These are phyloP conservation scores for Hartigia nigra DNA, from an alignment of 2,888 invertebrate species.

Conservation along the genomic window DNA sequence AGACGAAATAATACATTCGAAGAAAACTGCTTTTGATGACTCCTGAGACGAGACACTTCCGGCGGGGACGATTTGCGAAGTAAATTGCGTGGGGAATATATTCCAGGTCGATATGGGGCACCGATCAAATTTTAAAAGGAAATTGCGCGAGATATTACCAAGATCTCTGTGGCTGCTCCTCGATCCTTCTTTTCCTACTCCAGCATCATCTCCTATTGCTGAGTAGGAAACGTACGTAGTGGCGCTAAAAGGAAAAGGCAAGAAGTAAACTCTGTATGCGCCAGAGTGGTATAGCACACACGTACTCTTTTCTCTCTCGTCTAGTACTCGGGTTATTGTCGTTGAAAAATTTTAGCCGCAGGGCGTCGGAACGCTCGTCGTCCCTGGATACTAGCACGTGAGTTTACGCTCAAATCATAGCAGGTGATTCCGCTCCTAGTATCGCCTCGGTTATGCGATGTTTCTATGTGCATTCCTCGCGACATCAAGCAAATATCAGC, in stretches of 20 bases:
- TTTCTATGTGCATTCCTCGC: slow-evolving; percentile 26
- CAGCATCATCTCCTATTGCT: background rate
- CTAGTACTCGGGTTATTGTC: slow-evolving; percentile 6
- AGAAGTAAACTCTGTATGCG: background rate
- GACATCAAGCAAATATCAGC: slow-evolving; percentile 28
- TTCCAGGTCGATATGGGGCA: slow-evolving; percentile 47
- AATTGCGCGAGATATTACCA: slow-evolving; percentile 59
- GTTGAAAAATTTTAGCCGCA: slow-evolving; percentile 18
- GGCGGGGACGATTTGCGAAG: slow-evolving; percentile 40
- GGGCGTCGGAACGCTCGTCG: slow-evolving; percentile 22
- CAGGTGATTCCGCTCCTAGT: slow-evolving; percentile 20
- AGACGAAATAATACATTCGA: background rate
- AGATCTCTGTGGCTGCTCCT: slow-evolving; percentile 27
- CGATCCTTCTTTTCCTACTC: background rate
- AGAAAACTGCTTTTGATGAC: background rate
- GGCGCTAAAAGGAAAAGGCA: background rate
- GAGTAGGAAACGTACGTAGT: slow-evolving; percentile 11
- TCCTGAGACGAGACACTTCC: background rate
- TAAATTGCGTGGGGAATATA: slow-evolving; percentile 56
- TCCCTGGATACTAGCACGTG: slow-evolving; percentile 17
- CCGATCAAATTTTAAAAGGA: slow-evolving; percentile 57
- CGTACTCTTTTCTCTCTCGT: slow-evolving; percentile 3
- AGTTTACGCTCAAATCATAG: slow-evolving; percentile 19
- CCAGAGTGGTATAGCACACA: background rate
- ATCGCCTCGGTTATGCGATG: slow-evolving; percentile 20